phyloP scores from a whole-genome alignment of 2,797 vertebrate genomes.

The Aplochiton taeniatus region DNA sequence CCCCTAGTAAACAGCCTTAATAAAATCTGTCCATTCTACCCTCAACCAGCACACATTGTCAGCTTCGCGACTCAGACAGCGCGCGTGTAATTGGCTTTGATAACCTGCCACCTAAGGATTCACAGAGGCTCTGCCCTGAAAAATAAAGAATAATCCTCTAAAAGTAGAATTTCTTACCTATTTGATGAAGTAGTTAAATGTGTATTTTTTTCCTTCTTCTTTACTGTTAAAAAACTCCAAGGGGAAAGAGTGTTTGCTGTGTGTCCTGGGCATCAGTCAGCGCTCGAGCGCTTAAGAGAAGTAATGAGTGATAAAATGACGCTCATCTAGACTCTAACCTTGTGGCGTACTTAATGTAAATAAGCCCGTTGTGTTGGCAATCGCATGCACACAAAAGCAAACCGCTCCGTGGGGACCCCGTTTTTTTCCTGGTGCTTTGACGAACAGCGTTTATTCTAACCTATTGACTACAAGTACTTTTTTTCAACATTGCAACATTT shows the following conservation, averaged over 20 bases:
- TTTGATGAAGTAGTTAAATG: slow-evolving; percentile 83
- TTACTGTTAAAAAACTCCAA: slow-evolving; percentile 85
- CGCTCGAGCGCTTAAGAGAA: slow-evolving; percentile 90
- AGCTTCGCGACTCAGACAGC: slow-evolving; percentile 74
- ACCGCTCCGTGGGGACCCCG: slow-evolving; percentile 85
- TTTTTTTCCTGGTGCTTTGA: slow-evolving; percentile 78
- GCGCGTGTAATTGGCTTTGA: slow-evolving; percentile 78
- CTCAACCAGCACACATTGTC: slow-evolving; percentile 69
- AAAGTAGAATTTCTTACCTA: slow-evolving; percentile 86
- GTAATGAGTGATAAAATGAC: slow-evolving; percentile 99
- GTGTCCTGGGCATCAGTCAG: slow-evolving; percentile 88
- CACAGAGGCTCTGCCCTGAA: not conserved
- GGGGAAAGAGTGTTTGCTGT: slow-evolving; percentile 81
- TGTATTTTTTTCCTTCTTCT: slow-evolving; percentile 72
- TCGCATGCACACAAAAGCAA: slow-evolving; percentile 87
- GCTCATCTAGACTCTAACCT: slow-evolving; percentile 99
- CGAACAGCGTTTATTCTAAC: slow-evolving; percentile 87
- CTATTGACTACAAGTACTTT: slow-evolving; percentile 83
- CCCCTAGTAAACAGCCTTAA: slow-evolving; percentile 86
- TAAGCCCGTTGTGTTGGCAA: slow-evolving; percentile 98
- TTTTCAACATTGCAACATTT: slow-evolving; percentile 80
- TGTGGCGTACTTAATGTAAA: slow-evolving; percentile 99
- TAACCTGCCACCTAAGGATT: slow-evolving; percentile 70
- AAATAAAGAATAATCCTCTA: slow-evolving; percentile 36
- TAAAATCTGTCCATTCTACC: slow-evolving; percentile 75